Evolutionary conservation across 2,888 invertebrate genomes (phyloP).

Genomic region (Orthosia cruda): DNA sequence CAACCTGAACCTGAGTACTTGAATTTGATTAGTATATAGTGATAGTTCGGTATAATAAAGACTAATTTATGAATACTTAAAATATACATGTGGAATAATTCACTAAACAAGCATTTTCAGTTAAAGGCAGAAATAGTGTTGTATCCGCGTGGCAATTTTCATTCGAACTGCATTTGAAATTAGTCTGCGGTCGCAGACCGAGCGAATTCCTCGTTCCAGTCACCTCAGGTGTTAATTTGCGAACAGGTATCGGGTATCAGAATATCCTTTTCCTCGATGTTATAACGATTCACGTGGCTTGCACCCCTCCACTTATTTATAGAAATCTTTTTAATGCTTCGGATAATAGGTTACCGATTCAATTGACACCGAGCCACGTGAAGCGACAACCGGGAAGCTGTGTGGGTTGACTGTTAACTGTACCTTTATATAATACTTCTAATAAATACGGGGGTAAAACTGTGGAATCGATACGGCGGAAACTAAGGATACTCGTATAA

Average conservation of each 20-base stretch:
- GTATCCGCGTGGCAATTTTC: not conserved
- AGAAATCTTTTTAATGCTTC: slow-evolving; percentile 15
- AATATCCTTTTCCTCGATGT: slow-evolving; percentile 14
- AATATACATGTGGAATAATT: too few species aligned
- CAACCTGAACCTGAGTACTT: too few species aligned
- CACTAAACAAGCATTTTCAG: not conserved
- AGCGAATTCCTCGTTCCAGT: not conserved
- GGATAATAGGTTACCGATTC: slow-evolving; percentile 18
- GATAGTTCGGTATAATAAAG: too few species aligned
- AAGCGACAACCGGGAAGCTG: not conserved
- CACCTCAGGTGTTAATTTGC: slow-evolving; percentile 7
- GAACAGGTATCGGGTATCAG: slow-evolving; percentile 20
- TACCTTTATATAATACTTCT: too few species aligned
- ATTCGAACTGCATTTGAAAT: not conserved
- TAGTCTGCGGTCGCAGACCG: not conserved
- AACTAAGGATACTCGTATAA: too few species aligned
- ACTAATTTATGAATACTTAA: too few species aligned
- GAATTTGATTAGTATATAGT: too few species aligned
- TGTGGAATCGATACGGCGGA: too few species aligned
- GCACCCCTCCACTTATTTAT: slow-evolving; percentile 6
- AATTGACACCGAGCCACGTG: slow-evolving; percentile 8
- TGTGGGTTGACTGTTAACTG: not conserved
- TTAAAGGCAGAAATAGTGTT: not conserved
- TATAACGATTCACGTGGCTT: slow-evolving; percentile 39
- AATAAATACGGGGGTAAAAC: too few species aligned